A percentile compares a stretch with the other conserved stretches of the same genome.
These are phyloP conservation scores for Penaeus chinensis DNA, from an alignment of 1,140 invertebrate genomes.

Conservation along the genomic window DNA sequence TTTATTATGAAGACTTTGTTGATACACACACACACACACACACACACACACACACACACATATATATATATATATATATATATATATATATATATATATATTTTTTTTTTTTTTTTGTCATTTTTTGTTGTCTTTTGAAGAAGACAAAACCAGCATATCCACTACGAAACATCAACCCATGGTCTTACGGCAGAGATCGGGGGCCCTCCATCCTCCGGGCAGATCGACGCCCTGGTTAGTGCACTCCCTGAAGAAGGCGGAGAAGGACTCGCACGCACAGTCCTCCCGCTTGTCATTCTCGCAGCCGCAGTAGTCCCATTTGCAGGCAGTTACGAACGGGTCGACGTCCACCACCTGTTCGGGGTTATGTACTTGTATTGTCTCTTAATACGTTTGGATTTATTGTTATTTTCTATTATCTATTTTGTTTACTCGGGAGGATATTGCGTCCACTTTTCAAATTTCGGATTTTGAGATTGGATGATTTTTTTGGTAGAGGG, in stretches of 20 bases:
- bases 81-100: too few relatives aligned
- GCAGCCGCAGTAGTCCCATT: constrained; percentile 89
- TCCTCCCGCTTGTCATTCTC: constrained; percentile 68
- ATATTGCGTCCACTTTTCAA: too few relatives aligned
- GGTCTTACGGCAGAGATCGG: constrained; percentile 67
- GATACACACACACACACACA: too few relatives aligned
- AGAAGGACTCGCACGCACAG: constrained; percentile 82
- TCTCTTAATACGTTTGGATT: too few relatives aligned
- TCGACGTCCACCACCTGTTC: constrained; percentile 80
- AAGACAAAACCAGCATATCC: not conserved
- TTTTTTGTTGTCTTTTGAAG: not conserved
- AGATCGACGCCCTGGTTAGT: constrained; percentile 73
- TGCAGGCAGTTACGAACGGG: constrained; percentile 81
- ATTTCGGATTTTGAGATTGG: too few relatives aligned
- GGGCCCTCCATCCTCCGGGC: constrained; percentile 78
- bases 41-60: too few relatives aligned
- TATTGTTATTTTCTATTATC: too few relatives aligned
- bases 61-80: too few relatives aligned
- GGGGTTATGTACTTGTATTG: not conserved
- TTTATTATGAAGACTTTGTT: not conserved
- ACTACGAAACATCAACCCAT: not conserved
- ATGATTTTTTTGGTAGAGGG: too few relatives aligned
- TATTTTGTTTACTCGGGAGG: too few relatives aligned
- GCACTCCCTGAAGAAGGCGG: constrained; percentile 83
- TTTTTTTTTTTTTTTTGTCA: not conserved